A percentile compares a stretch with the other conserved stretches of the same genome.
Conservation (phyloP, 2,888 invertebrate genomes). For the Drosophila monieri region DNA sequence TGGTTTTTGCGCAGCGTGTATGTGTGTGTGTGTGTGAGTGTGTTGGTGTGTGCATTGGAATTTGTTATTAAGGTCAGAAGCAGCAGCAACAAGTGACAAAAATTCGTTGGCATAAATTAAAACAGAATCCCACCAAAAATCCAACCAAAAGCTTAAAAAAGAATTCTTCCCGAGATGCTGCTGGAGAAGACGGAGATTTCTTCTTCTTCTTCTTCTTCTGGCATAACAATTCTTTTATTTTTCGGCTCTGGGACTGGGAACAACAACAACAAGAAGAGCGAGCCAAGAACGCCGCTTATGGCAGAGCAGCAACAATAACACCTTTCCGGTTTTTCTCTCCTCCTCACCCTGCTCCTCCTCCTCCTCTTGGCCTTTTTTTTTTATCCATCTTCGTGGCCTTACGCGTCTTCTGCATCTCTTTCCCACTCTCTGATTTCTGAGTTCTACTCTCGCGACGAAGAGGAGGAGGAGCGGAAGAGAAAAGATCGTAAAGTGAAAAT, state of each 20-base stretch:
- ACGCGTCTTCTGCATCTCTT: constrained; percentile 56
- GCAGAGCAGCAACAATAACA: constrained; percentile 50
- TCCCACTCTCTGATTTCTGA: neutral
- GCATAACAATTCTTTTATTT: constrained; percentile 21
- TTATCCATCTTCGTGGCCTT: constrained; percentile 70
- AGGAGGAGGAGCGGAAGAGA: constrained; percentile 24
- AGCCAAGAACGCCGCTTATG: constrained; percentile 30
- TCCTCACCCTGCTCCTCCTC: constrained; percentile 21
- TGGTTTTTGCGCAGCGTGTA: constrained; percentile 61
- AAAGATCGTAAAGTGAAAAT: constrained; percentile 52
- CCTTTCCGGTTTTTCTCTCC: constrained; percentile 73
- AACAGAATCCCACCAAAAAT: constrained; percentile 22
- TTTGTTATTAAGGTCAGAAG: constrained; percentile 72
- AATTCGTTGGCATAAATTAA: constrained; percentile 61
- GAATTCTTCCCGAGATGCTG: constrained; percentile 10
- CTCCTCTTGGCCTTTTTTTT: constrained; percentile 53
- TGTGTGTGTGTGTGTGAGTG: constrained; percentile 36
- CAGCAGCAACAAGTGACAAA: constrained; percentile 70
- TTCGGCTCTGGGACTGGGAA: constrained; percentile 20
- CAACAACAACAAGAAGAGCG: constrained; percentile 33
- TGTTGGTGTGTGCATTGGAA: constrained; percentile 64
- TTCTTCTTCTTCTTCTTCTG: constrained; percentile 24
- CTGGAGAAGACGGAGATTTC: constrained; percentile 19
- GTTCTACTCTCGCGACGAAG: constrained; percentile 7
- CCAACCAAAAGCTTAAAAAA: constrained; percentile 25